Evolutionary conservation across 2,888 invertebrate species (phyloP).

Genomic region (Monochamus alternatus): DNA sequence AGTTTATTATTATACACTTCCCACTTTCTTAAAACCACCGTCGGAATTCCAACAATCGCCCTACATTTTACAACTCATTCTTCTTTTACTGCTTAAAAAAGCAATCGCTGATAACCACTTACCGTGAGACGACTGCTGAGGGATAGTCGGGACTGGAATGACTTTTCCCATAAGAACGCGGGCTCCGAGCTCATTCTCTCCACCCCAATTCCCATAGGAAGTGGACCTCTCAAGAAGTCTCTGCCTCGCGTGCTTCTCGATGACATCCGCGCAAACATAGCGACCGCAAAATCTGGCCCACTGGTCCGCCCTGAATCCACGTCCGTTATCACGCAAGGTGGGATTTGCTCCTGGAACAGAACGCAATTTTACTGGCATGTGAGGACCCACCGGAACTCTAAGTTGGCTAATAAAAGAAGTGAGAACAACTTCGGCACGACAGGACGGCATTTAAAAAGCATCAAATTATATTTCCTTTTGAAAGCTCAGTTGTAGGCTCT

Average conservation of each 20-base stretch:
- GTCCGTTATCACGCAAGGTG: constrained; percentile 78
- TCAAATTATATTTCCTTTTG: too few species aligned
- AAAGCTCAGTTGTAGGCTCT: too few species aligned
- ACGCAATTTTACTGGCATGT: constrained; percentile 14
- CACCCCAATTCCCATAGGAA: constrained; percentile 75
- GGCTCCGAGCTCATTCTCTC: constrained; percentile 75
- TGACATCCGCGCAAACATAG: constrained; percentile 80
- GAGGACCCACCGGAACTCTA: neutral
- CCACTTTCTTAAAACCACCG: neutral
- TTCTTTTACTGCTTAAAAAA: neutral
- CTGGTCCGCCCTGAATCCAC: constrained; percentile 81
- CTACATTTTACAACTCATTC: constrained; percentile 15
- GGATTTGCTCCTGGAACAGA: constrained; percentile 78
- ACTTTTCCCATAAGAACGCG: constrained; percentile 73
- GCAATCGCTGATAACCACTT: constrained; percentile 45
- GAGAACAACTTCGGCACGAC: neutral
- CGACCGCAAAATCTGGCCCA: constrained; percentile 85
- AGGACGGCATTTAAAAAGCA: neutral
- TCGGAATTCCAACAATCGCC: constrained; percentile 3
- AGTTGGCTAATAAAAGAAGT: neutral
- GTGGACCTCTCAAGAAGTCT: constrained; percentile 74
- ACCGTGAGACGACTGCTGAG: constrained; percentile 62
- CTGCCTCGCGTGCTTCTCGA: constrained; percentile 78
- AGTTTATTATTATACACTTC: too few species aligned
- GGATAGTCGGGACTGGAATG: constrained; percentile 64